Evolutionary conservation across 2,113 vertebrate genomes (phyloP).

Genomic region (Nesoenas mayeri): DNA sequence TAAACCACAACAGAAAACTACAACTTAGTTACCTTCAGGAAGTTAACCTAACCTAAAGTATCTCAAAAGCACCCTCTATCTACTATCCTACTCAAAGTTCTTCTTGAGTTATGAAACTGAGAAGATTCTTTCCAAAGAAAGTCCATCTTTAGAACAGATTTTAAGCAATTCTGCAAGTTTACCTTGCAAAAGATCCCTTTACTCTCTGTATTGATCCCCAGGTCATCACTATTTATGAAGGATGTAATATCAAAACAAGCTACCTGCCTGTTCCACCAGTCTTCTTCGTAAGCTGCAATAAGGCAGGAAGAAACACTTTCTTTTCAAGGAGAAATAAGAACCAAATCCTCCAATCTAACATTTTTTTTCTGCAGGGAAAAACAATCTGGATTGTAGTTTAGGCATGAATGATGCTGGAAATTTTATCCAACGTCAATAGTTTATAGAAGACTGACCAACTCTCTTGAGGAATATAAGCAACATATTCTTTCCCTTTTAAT

Average conservation of each 20-base stretch:
- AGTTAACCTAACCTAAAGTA: neutral
- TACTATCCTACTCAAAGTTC: neutral
- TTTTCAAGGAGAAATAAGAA: neutral
- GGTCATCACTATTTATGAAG: neutral
- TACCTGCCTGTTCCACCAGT: neutral
- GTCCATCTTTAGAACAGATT: neutral
- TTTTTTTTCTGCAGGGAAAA: neutral
- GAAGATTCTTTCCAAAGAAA: neutral
- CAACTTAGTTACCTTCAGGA: neutral
- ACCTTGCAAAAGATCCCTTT: neutral
- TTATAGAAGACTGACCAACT: neutral
- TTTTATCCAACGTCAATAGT: neutral
- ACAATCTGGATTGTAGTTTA: neutral
- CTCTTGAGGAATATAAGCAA: neutral
- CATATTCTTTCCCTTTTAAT: neutral
- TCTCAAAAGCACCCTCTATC: neutral
- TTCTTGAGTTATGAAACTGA: neutral
- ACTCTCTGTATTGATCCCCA: neutral
- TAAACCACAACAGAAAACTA: neutral
- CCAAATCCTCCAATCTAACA: neutral
- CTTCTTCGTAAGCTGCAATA: neutral
- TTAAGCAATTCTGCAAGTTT: neutral
- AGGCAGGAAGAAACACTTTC: neutral
- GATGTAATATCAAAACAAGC: neutral
- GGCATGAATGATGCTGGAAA: neutral